A percentile compares a stretch with the other conserved stretches of the same genome.
phyloP scores from a whole-genome alignment of 2,113 vertebrate genomes.

The Petaurus breviceps region DNA sequence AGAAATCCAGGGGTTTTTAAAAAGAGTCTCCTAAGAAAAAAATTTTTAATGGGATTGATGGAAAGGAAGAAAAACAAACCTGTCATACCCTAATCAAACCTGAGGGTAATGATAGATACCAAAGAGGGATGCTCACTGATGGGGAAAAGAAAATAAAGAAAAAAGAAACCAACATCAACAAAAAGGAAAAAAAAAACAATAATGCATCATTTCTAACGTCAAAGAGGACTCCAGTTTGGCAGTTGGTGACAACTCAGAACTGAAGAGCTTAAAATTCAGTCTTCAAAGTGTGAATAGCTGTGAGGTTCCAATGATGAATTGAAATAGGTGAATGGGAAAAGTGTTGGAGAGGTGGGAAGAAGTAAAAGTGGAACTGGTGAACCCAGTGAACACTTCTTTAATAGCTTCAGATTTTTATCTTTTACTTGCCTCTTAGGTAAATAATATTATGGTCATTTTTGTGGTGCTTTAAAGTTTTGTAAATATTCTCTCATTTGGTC shows the following conservation, averaged over 20 bases:
- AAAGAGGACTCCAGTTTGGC: background rate
- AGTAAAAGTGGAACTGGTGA: background rate
- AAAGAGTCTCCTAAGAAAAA: slow-evolving; percentile 7
- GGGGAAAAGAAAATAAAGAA: background rate
- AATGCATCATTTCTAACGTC: background rate
- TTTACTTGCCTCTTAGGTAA: background rate
- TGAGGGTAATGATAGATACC: background rate
- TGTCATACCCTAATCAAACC: background rate
- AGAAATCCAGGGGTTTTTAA: background rate
- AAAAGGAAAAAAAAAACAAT: background rate
- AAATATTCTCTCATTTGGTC: no score
- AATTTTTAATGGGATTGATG: no score
- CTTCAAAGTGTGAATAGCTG: background rate
- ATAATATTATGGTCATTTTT: background rate
- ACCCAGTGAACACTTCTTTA: background rate
- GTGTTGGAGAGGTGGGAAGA: background rate
- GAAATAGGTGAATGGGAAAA: background rate
- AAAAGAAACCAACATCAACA: background rate
- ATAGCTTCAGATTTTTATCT: background rate
- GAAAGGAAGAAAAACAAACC: background rate
- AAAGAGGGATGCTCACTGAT: background rate
- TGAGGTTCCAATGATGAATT: background rate
- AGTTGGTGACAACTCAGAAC: background rate
- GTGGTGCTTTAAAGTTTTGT: background rate
- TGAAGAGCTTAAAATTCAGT: background rate